Conservation (phyloP, 2,113 vertebrate genomes). For the Scalopus aquaticus region DNA sequence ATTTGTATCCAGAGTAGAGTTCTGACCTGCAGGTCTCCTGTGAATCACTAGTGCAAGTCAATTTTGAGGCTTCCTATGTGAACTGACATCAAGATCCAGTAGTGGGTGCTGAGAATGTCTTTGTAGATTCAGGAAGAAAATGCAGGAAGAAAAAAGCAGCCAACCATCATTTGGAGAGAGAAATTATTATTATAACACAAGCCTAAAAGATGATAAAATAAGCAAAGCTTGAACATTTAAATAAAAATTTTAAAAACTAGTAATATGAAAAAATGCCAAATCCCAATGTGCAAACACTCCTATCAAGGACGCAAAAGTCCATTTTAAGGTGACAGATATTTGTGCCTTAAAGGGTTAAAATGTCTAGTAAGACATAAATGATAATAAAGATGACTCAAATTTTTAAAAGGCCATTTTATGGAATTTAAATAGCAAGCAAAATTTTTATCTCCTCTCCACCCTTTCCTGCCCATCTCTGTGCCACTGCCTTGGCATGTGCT, state of each 20-base stretch:
- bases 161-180: background rate
- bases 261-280: constrained; percentile 13
- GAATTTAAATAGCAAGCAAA: background rate
- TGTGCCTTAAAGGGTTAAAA: too few relatives aligned
- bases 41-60: background rate
- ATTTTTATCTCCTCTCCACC: background rate
- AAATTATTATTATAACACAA: too few relatives aligned
- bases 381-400: too few relatives aligned
- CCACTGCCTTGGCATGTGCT: background rate
- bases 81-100: background rate
- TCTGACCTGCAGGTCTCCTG: background rate
- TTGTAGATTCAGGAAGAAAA: background rate
- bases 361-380: too few relatives aligned
- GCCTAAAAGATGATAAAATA: background rate
- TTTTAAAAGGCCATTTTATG: background rate
- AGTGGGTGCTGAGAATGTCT: background rate
- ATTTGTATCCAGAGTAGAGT: background rate
- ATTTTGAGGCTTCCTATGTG: background rate
- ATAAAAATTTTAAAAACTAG: background rate
- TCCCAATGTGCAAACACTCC: background rate
- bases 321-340: too few relatives aligned
- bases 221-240: background rate
- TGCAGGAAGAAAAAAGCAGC: background rate
- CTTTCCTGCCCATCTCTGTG: background rate
- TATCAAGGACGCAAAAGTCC: too few relatives aligned